Evolutionary conservation across 2,797 vertebrate species (phyloP), one percentile per base, ranked within the genome.

Genomic region (Vespertilio murinus): DNA sequence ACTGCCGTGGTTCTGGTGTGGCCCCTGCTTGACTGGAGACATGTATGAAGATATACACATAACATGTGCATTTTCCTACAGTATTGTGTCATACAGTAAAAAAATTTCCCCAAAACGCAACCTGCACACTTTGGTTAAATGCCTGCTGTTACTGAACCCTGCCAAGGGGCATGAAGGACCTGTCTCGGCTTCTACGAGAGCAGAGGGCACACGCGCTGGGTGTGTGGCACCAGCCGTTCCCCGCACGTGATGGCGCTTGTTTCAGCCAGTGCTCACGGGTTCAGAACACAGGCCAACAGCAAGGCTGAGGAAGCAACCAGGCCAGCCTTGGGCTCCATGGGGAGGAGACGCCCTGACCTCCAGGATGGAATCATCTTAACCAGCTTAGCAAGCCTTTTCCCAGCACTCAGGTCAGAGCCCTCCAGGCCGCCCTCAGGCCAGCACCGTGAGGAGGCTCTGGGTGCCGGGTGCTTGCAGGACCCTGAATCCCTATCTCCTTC

Each of bases 41-140:
- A 10, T 3, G 7, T 1, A 10, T 3, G 35, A 33, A 13, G 1
- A 52, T 0, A 25, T 0, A 23, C 17, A 75, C 25, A 8, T 4
- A n/a, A 47, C 16, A 11, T 1, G 10, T 7, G 28, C 6, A 0
- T 11, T 38, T 22, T 25, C 30, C 71, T 10, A 11, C 3, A 49
- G 25, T 1, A 0, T 10, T 8, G 10, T n/a, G 23, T 25, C 73
- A 2, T 0, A 16, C 6, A 11, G 23, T 35, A 40, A 20, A 10
- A 47, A 54, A 16, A 0, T 6, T 18, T 49, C 33, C 11, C 5
- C 5, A 42, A 52, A 38, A 16, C 0, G 20, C 4, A 23, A 40
- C 11, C 14, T 74, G 11, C 54, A 11, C 16, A 47, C 38, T 80
- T 11, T 33, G 49, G 47, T 28, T 49, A 18, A 38, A 22, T 0